Base-by-base conservation (phyloP, 2,113 vertebrate genomes). In the Oryctolagus cuniculus region DNA sequence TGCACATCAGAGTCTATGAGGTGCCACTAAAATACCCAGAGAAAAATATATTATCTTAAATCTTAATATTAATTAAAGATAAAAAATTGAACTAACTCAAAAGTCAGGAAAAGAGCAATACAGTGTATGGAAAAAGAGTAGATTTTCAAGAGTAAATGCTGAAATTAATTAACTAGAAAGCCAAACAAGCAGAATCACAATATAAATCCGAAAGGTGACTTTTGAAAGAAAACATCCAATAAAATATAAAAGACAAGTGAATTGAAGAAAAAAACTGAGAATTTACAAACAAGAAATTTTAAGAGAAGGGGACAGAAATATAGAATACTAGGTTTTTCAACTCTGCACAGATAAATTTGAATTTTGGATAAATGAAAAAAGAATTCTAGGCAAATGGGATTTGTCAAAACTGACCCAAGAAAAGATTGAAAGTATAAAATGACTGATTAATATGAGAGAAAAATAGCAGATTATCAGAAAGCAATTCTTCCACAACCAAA, bases 401-500 rank as follows among this genome's bases (percentile, higher is more conserved):
- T 92, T 92, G 31, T 55, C 79, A 94, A 86, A 86, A 94, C 44
- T 86, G 61, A 91, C 10, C 21, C 34, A 12, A 53, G 80, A 82
- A 16, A 21, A 49, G 29, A 70, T 0, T 36, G 58, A 89, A 77
- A 92, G 16, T 53, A 44, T 38, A 25, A 87, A 69, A 49, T 55
- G 38, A 19, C 0, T 70, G 6, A n/a, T 94, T 51, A 31, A 22
- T n/a, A 31, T 22, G 55, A 64, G 36, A 87, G 31, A 61, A 87
- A 27, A 15, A 10, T 1, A 31, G 49, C 67, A 77, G 53, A 5
- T 24, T 63, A 51, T 72, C 44, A 89, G 73, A 72, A 58, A 78
- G 11, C 16, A 72, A 12, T 9, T 87, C 12, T 77, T 19, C 3
- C 6, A 4, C 8, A 49, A 38, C 55, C 19, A 64, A 36, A 63